These are phyloP conservation scores for Agrochola lychnidis DNA, from an alignment of 2,888 invertebrate genomes.

Conservation along the genomic window DNA sequence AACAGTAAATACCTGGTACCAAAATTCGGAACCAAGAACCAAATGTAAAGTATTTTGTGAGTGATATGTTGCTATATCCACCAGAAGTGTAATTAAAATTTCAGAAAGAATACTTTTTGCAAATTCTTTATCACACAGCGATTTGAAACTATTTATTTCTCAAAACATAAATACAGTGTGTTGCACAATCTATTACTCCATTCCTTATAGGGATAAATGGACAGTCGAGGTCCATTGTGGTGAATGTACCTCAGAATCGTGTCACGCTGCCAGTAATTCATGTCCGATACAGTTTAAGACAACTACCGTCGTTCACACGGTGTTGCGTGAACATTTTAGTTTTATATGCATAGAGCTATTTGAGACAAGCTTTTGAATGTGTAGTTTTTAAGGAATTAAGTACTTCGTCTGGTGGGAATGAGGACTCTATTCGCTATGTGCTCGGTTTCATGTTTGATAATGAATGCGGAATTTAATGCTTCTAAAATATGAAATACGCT, in stretches of 20 bases:
- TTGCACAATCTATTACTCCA: constrained; percentile 50
- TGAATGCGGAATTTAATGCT: background rate
- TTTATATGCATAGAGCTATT: constrained; percentile 11
- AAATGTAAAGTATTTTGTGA: background rate
- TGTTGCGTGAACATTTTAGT: constrained; percentile 46
- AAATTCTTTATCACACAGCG: background rate
- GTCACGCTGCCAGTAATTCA: constrained; percentile 43
- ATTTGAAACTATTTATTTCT: constrained; percentile 14
- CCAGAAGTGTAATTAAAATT: background rate
- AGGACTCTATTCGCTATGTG: background rate
- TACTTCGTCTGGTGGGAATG: background rate
- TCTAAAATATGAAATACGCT: background rate
- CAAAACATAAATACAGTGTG: constrained; percentile 26
- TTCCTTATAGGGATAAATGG: constrained; percentile 50
- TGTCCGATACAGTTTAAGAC: constrained; percentile 41
- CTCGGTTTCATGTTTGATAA: background rate
- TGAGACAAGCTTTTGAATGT: constrained; percentile 11
- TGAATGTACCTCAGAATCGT: constrained; percentile 54
- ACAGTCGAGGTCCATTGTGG: constrained; percentile 49
- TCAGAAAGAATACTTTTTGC: background rate
- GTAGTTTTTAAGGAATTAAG: background rate
- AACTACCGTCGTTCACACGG: constrained; percentile 60
- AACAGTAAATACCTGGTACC: background rate
- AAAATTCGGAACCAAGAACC: background rate
- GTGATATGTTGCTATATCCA: background rate